These are phyloP conservation scores for Julus scanicus DNA, from an alignment of 2,888 invertebrate genomes.

Conservation along the genomic window DNA sequence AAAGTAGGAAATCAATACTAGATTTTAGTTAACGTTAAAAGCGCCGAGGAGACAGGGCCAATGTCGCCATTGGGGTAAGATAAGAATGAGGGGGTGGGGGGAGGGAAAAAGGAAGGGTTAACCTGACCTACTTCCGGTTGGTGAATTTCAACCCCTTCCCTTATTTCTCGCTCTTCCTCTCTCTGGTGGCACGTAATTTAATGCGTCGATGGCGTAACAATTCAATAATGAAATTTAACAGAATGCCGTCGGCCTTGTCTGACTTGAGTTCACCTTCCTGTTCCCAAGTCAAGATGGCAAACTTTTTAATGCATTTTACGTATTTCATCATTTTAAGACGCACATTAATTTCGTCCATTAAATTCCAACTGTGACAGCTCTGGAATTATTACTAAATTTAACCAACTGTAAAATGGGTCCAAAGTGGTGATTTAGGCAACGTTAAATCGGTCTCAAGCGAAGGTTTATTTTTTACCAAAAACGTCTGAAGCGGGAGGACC, in stretches of 20 bases:
- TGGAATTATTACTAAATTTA: no score
- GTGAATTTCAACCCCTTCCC: neutral
- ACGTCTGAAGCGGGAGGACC: neutral
- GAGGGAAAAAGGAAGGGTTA: neutral
- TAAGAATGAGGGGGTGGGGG: neutral
- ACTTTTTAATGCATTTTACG: no score
- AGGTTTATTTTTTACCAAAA: neutral
- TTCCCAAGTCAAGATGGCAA: neutral
- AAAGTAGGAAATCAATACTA: neutral
- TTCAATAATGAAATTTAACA: conserved; percentile 32
- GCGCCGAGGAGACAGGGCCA: neutral
- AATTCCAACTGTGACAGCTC: no score
- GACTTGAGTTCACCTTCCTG: neutral
- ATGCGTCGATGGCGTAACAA: neutral
- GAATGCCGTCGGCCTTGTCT: neutral
- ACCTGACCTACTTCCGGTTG: neutral
- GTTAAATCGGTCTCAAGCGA: neutral
- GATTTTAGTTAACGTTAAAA: conserved; percentile 42
- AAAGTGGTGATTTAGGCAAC: no score
- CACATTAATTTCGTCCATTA: no score
- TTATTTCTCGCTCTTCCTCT: neutral
- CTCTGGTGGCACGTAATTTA: neutral
- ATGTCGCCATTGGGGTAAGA: no score
- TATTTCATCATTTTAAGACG: no score
- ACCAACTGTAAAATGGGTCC: no score